A percentile compares a stretch with the other conserved stretches of the same genome.
Evolutionary conservation across 1,140 invertebrate species (phyloP).

Genomic region (Diplogasteroides magnus): DNA sequence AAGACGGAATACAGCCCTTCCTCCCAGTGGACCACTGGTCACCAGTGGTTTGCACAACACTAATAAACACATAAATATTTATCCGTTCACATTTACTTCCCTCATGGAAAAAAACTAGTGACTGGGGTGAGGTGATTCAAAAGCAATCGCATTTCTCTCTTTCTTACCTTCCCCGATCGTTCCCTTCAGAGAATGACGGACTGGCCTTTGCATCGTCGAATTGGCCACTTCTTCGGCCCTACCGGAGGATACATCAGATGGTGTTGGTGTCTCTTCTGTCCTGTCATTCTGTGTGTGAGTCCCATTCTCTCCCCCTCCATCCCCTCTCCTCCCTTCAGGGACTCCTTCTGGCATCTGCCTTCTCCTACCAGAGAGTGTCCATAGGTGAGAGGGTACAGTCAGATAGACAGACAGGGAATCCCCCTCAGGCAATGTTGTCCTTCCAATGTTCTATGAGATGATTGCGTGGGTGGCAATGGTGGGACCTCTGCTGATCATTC

Average conservation of each 20-base stretch:
- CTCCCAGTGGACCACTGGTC: too few relatives aligned
- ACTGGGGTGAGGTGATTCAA: too few relatives aligned
- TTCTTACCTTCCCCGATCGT: conserved; percentile 8
- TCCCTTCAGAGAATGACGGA: not conserved
- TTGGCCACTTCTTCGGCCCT: conserved; percentile 40
- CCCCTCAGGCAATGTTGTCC: not conserved
- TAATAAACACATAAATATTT: too few relatives aligned
- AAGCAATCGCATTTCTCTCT: conserved; percentile 2
- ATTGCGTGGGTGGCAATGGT: conserved; percentile 52
- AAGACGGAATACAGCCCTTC: too few relatives aligned
- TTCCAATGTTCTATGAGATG: conserved; percentile 46
- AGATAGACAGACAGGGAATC: not conserved
- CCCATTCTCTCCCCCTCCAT: conserved; percentile 1
- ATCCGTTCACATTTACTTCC: too few relatives aligned
- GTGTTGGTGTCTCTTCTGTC: conserved; percentile 44
- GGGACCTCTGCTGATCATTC: conserved; percentile 42
- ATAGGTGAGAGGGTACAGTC: conserved; percentile 31
- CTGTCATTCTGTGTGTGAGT: conserved; percentile 41
- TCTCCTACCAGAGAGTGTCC: conserved; percentile 41
- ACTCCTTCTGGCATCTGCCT: conserved; percentile 43
- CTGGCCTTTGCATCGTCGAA: conserved; percentile 6
- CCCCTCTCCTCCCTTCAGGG: conserved; percentile 24
- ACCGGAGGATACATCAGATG: conserved; percentile 48
- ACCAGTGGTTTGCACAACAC: too few relatives aligned
- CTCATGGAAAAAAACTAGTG: too few relatives aligned